Conservation (phyloP, 2,797 vertebrate genomes). For the Potorous gilbertii region DNA sequence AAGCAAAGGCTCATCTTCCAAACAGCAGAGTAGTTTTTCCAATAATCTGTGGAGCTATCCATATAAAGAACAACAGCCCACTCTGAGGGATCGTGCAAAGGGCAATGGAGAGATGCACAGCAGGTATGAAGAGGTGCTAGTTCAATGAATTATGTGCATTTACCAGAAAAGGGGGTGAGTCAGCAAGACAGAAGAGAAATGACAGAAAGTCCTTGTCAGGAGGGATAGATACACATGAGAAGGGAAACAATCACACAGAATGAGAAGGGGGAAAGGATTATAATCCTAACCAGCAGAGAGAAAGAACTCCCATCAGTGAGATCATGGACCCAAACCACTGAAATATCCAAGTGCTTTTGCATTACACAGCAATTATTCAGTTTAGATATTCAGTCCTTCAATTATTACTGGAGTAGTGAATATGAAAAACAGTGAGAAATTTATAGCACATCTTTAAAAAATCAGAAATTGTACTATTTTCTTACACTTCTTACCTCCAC, state of each 20-base stretch:
- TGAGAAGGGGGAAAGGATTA: not conserved
- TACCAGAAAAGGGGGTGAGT: not conserved
- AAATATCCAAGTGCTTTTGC: not conserved
- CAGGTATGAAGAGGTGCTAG: not conserved
- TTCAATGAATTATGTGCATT: not conserved
- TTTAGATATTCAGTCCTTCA: not conserved
- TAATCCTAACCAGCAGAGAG: not conserved
- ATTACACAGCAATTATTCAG: not conserved
- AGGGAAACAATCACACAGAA: not conserved
- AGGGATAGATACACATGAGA: not conserved
- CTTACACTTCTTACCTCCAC: conserved; percentile 92
- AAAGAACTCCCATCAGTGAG: not conserved
- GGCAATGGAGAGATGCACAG: not conserved
- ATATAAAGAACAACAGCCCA: not conserved
- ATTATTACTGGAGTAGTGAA: not conserved
- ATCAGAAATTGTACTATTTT: not conserved
- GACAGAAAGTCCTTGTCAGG: not conserved
- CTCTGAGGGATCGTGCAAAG: not conserved
- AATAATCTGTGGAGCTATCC: not conserved
- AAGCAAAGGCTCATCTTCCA: not conserved
- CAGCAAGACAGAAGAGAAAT: not conserved
- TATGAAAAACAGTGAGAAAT: not conserved
- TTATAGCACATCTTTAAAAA: not conserved
- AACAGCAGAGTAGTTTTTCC: too few relatives aligned
- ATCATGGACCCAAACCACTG: not conserved